Conservation (phyloP, 2,888 invertebrate species). For the Metellina segmentata region DNA sequence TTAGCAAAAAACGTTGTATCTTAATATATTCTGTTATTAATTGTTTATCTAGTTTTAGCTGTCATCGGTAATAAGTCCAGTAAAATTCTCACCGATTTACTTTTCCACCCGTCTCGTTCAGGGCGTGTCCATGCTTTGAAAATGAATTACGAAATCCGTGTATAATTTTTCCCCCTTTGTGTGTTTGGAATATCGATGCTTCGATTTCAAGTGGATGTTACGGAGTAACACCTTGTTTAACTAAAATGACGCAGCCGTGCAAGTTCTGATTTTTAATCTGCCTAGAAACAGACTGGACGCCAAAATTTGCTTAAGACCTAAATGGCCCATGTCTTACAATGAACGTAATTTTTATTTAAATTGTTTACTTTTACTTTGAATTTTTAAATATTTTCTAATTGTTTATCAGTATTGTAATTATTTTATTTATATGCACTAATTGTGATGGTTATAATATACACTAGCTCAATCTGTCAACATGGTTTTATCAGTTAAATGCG, state of each 20-base stretch:
- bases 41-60: not conserved
- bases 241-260: not conserved
- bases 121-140: not conserved
- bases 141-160: not conserved
- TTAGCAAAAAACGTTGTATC: not conserved
- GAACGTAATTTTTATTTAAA: too few relatives aligned
- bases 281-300: too few relatives aligned
- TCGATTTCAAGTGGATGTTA: not conserved
- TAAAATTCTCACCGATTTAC: not conserved
- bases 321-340: too few relatives aligned
- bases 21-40: not conserved
- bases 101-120: not conserved
- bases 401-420: too few relatives aligned
- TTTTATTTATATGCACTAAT: too few relatives aligned
- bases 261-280: too few relatives aligned
- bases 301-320: too few relatives aligned
- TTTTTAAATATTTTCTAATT: too few relatives aligned
- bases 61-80: not conserved
- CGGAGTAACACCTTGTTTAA: not conserved
- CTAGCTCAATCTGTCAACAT: too few relatives aligned
- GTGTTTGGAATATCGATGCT: not conserved
- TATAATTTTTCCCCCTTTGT: not conserved
- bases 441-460: too few relatives aligned
- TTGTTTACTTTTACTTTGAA: too few relatives aligned
- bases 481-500: too few relatives aligned